Evolutionary conservation across 2,797 vertebrate species (phyloP), one percentile per base, ranked within the genome.

Genomic region (Chaenodraco wilsoni): DNA sequence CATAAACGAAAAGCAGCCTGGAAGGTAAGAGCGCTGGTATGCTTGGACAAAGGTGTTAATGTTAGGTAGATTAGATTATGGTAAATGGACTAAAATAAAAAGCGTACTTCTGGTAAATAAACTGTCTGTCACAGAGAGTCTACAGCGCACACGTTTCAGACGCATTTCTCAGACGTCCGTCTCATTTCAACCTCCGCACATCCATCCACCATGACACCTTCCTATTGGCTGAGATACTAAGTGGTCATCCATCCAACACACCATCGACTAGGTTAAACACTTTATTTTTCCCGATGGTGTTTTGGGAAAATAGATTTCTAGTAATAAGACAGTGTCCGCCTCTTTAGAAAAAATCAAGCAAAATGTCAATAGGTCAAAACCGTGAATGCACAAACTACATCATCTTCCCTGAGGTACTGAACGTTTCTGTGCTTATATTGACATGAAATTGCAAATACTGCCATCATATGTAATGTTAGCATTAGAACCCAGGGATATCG

Each of bases 301-400:
- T 63, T 52, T 59, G 14, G 31, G 52, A 65, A 11, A 58, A 40
- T 23, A 21, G 27, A 68, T 57, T 58, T 74, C 23, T 4, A 9
- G n/a, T 72, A 15, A 40, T 56, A 55, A 51, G 31, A 14, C 54
- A 45, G 55, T 33, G 44, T 6, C n/a, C 16, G 31, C 37, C 23
- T 80, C 31, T 65, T 44, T 19, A 33, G 46, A 54, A 15, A 60
- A 21, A 10, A 79, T 82, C 65, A 72, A 81, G 76, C 33, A 44
- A 63, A 71, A 79, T 79, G 80, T 86, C 84, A 70, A 62, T n/a
- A 79, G 79, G 72, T 83, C 48, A 69, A 74, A 72, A 71, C 8
- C 33, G 7, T 37, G 33, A 37, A 9, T 37, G 27, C 27, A 27
- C 27, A 37, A 37, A 37, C 33, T 37, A 37, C 33, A 37, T 37